Percentiles rank a stretch among this genome's conserved stretches.
Evolutionary conservation across 2,797 vertebrate species (phyloP).

Genomic region (Notolabrus celidotus): DNA sequence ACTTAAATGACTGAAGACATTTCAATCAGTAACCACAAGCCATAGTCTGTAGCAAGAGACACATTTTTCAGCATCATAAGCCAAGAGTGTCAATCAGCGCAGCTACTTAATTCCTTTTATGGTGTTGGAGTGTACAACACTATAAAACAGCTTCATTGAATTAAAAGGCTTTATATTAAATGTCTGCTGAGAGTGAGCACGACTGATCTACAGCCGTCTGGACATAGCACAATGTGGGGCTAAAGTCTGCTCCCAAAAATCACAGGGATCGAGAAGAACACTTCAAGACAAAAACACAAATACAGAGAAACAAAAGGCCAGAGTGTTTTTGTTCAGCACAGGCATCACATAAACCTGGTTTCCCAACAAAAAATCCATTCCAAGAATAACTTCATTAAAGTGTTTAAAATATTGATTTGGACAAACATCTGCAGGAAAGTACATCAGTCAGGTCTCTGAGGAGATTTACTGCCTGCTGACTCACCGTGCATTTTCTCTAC

Average conservation of each 20-base stretch:
- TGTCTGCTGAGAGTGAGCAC: neutral
- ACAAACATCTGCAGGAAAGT: constrained; percentile 12
- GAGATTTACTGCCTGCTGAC: constrained; percentile 17
- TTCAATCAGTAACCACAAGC: neutral
- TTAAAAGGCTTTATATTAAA: neutral
- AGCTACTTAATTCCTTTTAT: neutral
- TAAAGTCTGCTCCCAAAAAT: neutral
- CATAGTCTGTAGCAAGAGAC: neutral
- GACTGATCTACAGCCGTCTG: neutral
- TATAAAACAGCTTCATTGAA: neutral
- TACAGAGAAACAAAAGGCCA: neutral
- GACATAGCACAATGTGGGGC: neutral
- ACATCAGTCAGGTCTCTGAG: constrained; percentile 4
- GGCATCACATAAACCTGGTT: neutral
- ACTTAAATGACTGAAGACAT: too few species aligned
- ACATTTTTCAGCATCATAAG: neutral
- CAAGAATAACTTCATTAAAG: neutral
- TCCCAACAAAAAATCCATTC: neutral
- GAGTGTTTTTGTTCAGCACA: neutral
- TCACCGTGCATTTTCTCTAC: neutral
- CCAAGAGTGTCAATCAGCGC: neutral
- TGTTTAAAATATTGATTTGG: constrained; percentile 14
- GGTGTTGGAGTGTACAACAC: neutral
- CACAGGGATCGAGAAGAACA: neutral
- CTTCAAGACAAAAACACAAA: neutral